These are phyloP conservation scores for Bombyx mori DNA, from an alignment of 1,140 invertebrate species.

Conservation along the genomic window ASM3026992v2 NC_085126.1:2464001-2464500, in stretches of 20 bases:
- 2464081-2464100: constrained; percentile 78
- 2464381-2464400: constrained; percentile 72
- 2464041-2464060: constrained; percentile 85
- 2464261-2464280: constrained; percentile 88
- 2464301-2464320: constrained; percentile 86
- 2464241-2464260: constrained; percentile 81
- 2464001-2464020: constrained; percentile 81
- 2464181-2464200: constrained; percentile 88
- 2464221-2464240: constrained; percentile 85
- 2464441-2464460: constrained; percentile 83
- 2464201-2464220: constrained; percentile 85
- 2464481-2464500: constrained; percentile 85
- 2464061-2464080: constrained; percentile 75
- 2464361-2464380: constrained; percentile 84
- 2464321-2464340: constrained; percentile 82
- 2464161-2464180: constrained; percentile 82
- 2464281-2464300: constrained; percentile 86
- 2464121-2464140: constrained; percentile 84
- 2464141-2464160: constrained; percentile 91
- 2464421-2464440: constrained; percentile 79
- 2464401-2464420: constrained; percentile 70
- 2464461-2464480: constrained; percentile 79
- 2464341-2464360: constrained; percentile 81
- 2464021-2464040: constrained; percentile 81
- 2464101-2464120: constrained; percentile 88